Evolutionary conservation across 1,140 invertebrate species (phyloP), one percentile per base, ranked within the genome.

Genomic region (Holotrichia oblita): DNA sequence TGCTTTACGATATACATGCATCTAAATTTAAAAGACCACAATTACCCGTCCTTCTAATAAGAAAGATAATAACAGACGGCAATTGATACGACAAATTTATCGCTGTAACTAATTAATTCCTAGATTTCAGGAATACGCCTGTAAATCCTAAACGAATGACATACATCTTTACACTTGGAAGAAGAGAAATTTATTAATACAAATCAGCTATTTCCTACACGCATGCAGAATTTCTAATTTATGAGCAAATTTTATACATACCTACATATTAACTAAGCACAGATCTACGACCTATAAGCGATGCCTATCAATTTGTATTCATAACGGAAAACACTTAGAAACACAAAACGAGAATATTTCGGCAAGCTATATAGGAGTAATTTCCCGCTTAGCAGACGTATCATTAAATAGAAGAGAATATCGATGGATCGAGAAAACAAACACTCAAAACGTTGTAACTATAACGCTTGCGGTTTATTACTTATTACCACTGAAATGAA

Each of bases 291-390:
- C 48, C 48, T 48, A 34, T 34, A 34, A 48, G 44, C 61, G 61
- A 6, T 24, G 17, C 10, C 22, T 69, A 14, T 69, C 22, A 69
- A 69, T 69, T 69, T 24, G 22, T 69, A 27, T 27, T 9, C 22
- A 69, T 27, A 24, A 22, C 20, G 22, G 61, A 27, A 69, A 69
- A 8, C 61, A 12, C 61, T 34, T 27, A 6, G 61, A 34, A 69
- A 69, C 61, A 69, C 61, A 69, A 69, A 69, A 69, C 61, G 61
- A 69, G 61, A 69, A 69, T 69, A 69, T 69, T 69, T 69, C 61
- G 61, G 61, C 20, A 69, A 69, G 61, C 24, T 22, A 69, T 22
- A 7, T 69, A 34, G 61, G 20, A 69, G 22, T 69, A 69, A 69
- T 69, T 69, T 17, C 61, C 12, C 22, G 9, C 61, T 69, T 24